Conservation (phyloP, 2,113 vertebrate species). For the Gobiocypris rarus region DNA sequence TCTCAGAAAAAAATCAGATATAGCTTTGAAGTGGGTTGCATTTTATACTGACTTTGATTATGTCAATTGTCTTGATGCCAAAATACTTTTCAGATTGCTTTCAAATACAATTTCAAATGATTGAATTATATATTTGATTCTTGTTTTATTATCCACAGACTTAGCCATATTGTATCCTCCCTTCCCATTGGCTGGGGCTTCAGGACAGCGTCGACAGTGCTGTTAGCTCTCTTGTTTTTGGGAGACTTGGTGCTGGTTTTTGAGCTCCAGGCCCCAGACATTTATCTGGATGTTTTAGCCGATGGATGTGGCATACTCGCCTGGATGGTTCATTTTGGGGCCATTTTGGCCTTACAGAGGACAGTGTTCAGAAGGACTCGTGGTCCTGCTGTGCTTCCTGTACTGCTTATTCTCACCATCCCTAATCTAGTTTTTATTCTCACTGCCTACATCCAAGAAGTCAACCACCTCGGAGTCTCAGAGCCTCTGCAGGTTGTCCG, state of each 20-base stretch:
- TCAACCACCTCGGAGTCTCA: constrained; percentile 64
- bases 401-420: constrained; percentile 76
- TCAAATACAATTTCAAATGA: too few species aligned
- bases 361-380: constrained; percentile 70
- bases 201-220: constrained; percentile 73
- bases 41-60: not conserved
- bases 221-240: constrained; percentile 75
- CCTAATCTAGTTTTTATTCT: constrained; percentile 82
- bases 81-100: not conserved
- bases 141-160: constrained; percentile 57
- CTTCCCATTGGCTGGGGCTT: constrained; percentile 80
- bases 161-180: constrained; percentile 30
- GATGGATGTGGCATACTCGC: constrained; percentile 78
- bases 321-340: constrained; percentile 84
- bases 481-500: constrained; percentile 74
- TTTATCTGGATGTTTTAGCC: constrained; percentile 82
- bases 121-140: too few species aligned
- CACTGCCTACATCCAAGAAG: constrained; percentile 71
- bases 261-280: constrained; percentile 70
- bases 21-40: not conserved
- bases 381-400: constrained; percentile 78
- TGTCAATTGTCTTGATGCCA: not conserved
- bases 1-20: not conserved
- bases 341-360: constrained; percentile 74
- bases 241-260: constrained; percentile 76